Evolutionary conservation across 2,888 invertebrate genomes (phyloP).

Genomic region (Himalopsyche japonica): DNA sequence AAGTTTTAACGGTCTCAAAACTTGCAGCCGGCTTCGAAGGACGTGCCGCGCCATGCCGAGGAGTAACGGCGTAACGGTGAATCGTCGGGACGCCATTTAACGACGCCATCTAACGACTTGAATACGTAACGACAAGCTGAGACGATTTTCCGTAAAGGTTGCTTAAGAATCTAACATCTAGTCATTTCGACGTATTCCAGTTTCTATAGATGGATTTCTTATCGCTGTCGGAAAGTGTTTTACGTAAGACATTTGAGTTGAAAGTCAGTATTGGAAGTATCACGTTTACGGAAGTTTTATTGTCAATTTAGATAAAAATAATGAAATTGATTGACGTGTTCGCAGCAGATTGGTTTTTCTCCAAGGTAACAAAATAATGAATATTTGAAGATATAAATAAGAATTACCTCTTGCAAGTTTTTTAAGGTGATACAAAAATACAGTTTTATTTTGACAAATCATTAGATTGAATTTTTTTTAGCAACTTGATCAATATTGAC

Average conservation of each 20-base stretch:
- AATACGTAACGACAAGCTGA: slow-evolving; percentile 30
- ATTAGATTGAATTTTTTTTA: too few species aligned
- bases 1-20: slow-evolving; percentile 35
- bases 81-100: slow-evolving; percentile 31
- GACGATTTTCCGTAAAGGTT: slow-evolving; percentile 9
- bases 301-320: neutral
- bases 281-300: neutral
- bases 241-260: neutral
- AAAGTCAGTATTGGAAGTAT: neutral
- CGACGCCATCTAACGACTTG: slow-evolving; percentile 30
- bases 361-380: too few species aligned
- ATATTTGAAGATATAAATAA: too few species aligned
- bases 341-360: too few species aligned
- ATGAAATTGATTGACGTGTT: neutral
- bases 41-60: slow-evolving; percentile 13
- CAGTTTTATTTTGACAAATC: too few species aligned
- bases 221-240: neutral
- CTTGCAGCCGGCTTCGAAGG: slow-evolving; percentile 11
- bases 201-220: slow-evolving; percentile 3
- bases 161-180: neutral
- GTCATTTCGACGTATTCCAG: slow-evolving; percentile 4
- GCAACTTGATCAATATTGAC: too few species aligned
- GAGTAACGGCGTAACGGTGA: slow-evolving; percentile 8
- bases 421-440: too few species aligned
- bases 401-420: too few species aligned